Percentiles rank a stretch among this genome's conserved stretches.
Conservation (phyloP, 2,888 invertebrate species). For the Dasysyrphus albostriatus region DNA sequence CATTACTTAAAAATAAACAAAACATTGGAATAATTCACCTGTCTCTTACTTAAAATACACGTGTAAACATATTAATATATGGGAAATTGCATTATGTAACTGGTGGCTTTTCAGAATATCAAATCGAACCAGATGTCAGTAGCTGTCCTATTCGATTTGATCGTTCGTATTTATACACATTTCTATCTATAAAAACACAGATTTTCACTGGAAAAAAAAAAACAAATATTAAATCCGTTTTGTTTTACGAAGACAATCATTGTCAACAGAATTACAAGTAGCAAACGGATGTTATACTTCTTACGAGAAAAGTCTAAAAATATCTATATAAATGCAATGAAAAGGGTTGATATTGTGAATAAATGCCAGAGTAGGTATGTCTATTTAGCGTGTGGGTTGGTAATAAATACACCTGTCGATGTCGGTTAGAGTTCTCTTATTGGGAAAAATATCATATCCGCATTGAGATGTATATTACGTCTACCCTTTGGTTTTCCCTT, state of each 20-base stretch:
- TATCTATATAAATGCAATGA: background rate
- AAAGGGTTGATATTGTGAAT: constrained; percentile 22
- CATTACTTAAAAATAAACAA: background rate
- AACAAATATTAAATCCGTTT: background rate
- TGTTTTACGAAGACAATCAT: background rate
- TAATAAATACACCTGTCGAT: constrained; percentile 20
- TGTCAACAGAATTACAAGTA: constrained; percentile 13
- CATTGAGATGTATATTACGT: constrained; percentile 5
- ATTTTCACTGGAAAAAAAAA: background rate
- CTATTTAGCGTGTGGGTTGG: background rate
- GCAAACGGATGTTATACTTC: constrained; percentile 10
- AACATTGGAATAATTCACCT: constrained; percentile 20
- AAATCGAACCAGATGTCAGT: constrained; percentile 28
- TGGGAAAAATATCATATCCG: constrained; percentile 21
- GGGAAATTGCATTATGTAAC: constrained; percentile 27
- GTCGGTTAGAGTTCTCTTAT: constrained; percentile 4
- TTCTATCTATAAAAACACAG: background rate
- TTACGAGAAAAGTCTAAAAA: constrained; percentile 11
- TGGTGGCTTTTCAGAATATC: constrained; percentile 1
- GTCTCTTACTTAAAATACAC: background rate
- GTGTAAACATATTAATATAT: background rate
- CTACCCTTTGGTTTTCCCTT: background rate
- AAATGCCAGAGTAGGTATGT: constrained; percentile 1
- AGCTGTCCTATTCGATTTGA: constrained; percentile 2
- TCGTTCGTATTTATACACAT: background rate